Evolutionary conservation across 2,888 invertebrate genomes (phyloP).

Genomic region (Rhaphigaster nebulosa): DNA sequence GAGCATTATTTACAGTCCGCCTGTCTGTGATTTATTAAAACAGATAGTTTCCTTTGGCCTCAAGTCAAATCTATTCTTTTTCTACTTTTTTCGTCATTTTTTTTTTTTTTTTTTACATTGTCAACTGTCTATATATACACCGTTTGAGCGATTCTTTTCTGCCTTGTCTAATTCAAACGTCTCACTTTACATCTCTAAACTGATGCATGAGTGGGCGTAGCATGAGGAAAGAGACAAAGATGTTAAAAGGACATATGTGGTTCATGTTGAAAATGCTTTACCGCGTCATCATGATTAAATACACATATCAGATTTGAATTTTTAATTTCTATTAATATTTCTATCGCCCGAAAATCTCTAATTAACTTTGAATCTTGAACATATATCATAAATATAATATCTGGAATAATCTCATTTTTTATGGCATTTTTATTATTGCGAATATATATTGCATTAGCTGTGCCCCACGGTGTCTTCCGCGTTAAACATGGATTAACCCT

Average conservation of each 20-base stretch:
- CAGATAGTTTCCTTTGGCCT: constrained; percentile 57
- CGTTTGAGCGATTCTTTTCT: constrained; percentile 19
- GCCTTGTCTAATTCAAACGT: constrained; percentile 13
- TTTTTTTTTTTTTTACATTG: constrained; percentile 40
- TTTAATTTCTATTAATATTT: no score
- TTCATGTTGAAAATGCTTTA: not conserved
- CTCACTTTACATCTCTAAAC: not conserved
- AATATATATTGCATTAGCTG: no score
- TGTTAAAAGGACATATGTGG: not conserved
- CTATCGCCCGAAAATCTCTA: no score
- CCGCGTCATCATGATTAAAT: not conserved
- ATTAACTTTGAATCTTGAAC: no score
- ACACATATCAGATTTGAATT: no score
- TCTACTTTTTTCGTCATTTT: not conserved
- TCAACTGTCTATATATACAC: constrained; percentile 51
- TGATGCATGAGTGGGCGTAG: not conserved
- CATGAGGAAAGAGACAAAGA: not conserved
- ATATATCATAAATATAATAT: no score
- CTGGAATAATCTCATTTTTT: no score
- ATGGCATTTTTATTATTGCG: no score
- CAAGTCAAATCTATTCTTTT: constrained; percentile 48
- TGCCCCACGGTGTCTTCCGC: no score
- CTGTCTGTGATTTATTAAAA: constrained; percentile 54
- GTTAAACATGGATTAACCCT: no score
- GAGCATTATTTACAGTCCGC: constrained; percentile 53